Conservation (phyloP, 2,797 vertebrate species). For the Danio albolineatus region DNA sequence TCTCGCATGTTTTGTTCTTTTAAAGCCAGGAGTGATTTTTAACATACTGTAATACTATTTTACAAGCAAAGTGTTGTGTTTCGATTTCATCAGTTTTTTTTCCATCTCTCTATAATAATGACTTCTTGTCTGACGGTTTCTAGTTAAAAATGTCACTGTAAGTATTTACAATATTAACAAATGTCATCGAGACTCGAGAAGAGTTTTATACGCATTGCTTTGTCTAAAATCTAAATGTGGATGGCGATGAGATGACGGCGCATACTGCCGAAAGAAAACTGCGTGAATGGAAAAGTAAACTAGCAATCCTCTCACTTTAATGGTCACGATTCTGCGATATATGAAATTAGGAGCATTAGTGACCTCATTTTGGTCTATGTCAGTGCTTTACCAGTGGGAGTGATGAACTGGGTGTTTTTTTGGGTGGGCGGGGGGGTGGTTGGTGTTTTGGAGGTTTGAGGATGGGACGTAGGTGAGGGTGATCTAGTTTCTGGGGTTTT, state of each 20-base stretch:
- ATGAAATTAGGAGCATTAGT: constrained; percentile 54
- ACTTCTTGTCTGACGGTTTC: constrained; percentile 75
- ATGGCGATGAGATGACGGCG: constrained; percentile 20
- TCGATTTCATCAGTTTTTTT: constrained; percentile 36
- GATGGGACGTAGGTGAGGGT: constrained; percentile 47
- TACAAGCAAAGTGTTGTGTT: constrained; percentile 79
- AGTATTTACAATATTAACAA: constrained; percentile 98
- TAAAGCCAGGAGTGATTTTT: constrained; percentile 79
- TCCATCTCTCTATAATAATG: constrained; percentile 58
- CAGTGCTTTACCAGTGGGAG: constrained; percentile 73
- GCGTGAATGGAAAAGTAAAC: constrained; percentile 34
- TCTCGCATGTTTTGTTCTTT: constrained; percentile 53
- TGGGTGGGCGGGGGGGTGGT: background rate
- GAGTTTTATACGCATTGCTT: constrained; percentile 77
- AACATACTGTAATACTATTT: constrained; percentile 85
- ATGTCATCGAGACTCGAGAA: constrained; percentile 73
- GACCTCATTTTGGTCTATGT: constrained; percentile 75
- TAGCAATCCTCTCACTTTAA: constrained; percentile 20
- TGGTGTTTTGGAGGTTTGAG: background rate
- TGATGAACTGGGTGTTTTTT: constrained; percentile 4
- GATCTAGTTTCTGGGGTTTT: constrained; percentile 85
- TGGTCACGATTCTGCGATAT: constrained; percentile 21
- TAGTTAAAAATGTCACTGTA: constrained; percentile 92
- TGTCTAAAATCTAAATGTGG: constrained; percentile 82
- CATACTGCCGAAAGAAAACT: constrained; percentile 36